Evolutionary conservation across 2,888 invertebrate genomes (phyloP).

Genomic region (Limenitis arthemis): DNA sequence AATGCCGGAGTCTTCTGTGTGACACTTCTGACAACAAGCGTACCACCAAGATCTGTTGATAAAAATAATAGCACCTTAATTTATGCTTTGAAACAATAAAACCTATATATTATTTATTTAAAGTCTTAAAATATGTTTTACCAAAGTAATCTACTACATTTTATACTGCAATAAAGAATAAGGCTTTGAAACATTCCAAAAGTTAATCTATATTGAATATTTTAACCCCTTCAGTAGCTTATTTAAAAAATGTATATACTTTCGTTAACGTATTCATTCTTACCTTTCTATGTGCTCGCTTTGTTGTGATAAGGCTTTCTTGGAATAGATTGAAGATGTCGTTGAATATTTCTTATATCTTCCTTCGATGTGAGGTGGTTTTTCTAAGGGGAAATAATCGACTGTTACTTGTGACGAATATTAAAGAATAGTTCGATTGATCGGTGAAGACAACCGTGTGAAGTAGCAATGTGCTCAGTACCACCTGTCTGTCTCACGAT

Average conservation of each 20-base stretch:
- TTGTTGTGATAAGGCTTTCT: conserved; percentile 61
- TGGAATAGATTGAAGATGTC: conserved; percentile 64
- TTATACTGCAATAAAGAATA: no score
- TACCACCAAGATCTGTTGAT: conserved; percentile 85
- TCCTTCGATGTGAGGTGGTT: conserved; percentile 64
- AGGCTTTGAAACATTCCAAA: no score
- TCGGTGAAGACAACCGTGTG: conserved; percentile 25
- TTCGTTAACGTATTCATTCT: neutral
- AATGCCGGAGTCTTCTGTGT: conserved; percentile 78
- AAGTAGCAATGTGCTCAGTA: conserved; percentile 26
- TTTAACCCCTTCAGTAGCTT: no score
- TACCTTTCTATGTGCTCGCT: conserved; percentile 67
- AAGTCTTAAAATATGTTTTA: no score
- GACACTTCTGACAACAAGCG: conserved; percentile 84
- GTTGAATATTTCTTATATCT: conserved; percentile 68
- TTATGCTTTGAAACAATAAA: neutral
- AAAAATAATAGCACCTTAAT: neutral
- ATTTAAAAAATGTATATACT: neutral
- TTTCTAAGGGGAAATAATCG: conserved; percentile 46
- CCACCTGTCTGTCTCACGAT: conserved; percentile 16
- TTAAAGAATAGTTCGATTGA: neutral
- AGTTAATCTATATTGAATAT: no score
- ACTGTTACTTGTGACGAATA: conserved; percentile 25
- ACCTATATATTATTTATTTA: no score
- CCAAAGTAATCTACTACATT: no score